Evolutionary conservation across 1,140 invertebrate genomes (phyloP).

Genomic region (Phortica variegata): DNA sequence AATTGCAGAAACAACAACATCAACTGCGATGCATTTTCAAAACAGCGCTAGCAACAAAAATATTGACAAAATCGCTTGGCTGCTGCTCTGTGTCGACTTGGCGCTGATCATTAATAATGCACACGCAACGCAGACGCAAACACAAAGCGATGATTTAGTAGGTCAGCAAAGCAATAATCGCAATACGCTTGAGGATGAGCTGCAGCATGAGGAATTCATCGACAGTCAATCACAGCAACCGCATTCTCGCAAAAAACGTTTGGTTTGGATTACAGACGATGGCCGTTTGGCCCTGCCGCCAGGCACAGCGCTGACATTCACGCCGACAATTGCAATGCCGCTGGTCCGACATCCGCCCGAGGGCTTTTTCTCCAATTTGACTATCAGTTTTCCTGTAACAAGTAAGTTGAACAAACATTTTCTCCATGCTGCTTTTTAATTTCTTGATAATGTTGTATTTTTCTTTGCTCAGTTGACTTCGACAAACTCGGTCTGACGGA

Average conservation of each 20-base stretch:
- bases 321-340: conserved; percentile 77
- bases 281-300: conserved; percentile 78
- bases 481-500: conserved; percentile 80
- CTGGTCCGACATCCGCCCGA: conserved; percentile 80
- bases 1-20: too few species aligned
- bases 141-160: conserved; percentile 20
- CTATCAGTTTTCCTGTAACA: conserved; percentile 82
- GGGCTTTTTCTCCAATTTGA: conserved; percentile 81
- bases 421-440: conserved; percentile 1
- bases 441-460: conserved; percentile 19
- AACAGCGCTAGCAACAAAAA: neutral
- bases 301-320: conserved; percentile 75
- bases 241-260: conserved; percentile 75
- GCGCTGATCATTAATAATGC: neutral
- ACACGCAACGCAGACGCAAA: conserved; percentile 24
- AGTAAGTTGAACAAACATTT: conserved; percentile 64
- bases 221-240: conserved; percentile 35
- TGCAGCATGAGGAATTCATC: conserved; percentile 15
- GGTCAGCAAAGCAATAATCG: conserved; percentile 1
- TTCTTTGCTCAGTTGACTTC: conserved; percentile 71
- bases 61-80: neutral
- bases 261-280: conserved; percentile 80
- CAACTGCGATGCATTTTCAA: too few species aligned
- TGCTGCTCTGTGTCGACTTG: conserved; percentile 11
- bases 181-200: conserved; percentile 12